Base-by-base conservation (phyloP, 2,888 invertebrate species). In the Netelia inedita region DNA sequence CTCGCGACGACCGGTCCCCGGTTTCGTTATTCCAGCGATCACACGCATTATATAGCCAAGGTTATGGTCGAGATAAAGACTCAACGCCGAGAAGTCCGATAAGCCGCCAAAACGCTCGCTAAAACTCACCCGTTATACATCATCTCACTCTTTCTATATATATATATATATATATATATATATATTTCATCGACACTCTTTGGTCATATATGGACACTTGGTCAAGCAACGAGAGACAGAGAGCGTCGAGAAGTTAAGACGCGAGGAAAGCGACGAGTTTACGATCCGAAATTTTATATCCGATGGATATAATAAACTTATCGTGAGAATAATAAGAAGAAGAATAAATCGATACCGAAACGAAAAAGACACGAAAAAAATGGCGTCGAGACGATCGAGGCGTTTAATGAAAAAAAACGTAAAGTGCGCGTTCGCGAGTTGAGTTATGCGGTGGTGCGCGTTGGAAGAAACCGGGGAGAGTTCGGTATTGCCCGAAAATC, bases 41-140 rank as follows among this genome's bases (percentile, higher is more conserved):
- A 23, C 81, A 53, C 69, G 57, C 43, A 86, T 68, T 81, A 41
- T 85, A 88, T 90, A 88, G 71, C 89, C 92, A 91, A 92, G 91
- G 92, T 92, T 91, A 92, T 91, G 92, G 90, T 90, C 90, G 90
- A 90, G 92, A 92, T 92, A 92, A 92, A 90, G 88, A 88, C 86
- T 82, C 86, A 89, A 85, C 86, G 81, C 88, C 85, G 88, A 87
- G 87, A 85, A 66, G 57, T 53, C 86, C 79, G 91, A 91, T 90
- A 91, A 91, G 88, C 79, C 74, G 9, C 82, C 85, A 65, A 85
- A 85, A 85, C 76, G 76, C 50, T 78, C 50, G 76, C 46, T 50
- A 80, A 80, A 57, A 46, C n/a, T 57, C 57, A 16, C 57, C 57
- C 14, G 10, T 11, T 46, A 46, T 28, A 28, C 28, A 28, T 28